phyloP scores from a whole-genome alignment of 2,113 vertebrate species.

The Rynchops niger region DNA sequence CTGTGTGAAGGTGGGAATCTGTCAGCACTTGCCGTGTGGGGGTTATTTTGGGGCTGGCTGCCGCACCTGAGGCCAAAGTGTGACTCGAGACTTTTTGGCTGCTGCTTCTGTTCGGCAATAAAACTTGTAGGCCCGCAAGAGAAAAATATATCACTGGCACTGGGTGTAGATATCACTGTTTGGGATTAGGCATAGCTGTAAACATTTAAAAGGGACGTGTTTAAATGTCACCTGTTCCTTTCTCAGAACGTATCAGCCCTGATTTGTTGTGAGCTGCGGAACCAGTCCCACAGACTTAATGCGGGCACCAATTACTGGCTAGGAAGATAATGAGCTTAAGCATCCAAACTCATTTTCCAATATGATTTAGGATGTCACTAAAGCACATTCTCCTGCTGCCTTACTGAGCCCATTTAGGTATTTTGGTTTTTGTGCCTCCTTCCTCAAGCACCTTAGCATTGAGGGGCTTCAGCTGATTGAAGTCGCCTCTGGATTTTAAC shows the following conservation, averaged over 20 bases:
- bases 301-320: background rate
- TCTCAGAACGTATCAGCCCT: background rate
- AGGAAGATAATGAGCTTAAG: slow-evolving; percentile 23
- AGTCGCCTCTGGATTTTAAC: background rate
- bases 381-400: background rate
- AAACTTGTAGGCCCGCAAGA: background rate
- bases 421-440: background rate
- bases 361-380: slow-evolving; percentile 18
- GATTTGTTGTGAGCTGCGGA: slow-evolving; percentile 5
- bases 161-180: background rate
- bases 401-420: background rate
- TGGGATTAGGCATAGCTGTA: background rate
- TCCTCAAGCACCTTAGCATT: background rate
- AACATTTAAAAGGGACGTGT: background rate
- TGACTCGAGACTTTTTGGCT: background rate
- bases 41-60: background rate
- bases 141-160: background rate
- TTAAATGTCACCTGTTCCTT: background rate
- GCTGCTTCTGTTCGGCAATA: background rate
- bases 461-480: background rate
- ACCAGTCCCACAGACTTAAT: background rate
- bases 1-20: background rate
- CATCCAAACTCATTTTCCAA: slow-evolving; percentile 20
- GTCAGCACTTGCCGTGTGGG: background rate
- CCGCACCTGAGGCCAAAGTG: background rate